These are phyloP conservation scores for Cephalopachus bancanus DNA, from an alignment of 2,797 vertebrate species.

Conservation along the genomic window DNA sequence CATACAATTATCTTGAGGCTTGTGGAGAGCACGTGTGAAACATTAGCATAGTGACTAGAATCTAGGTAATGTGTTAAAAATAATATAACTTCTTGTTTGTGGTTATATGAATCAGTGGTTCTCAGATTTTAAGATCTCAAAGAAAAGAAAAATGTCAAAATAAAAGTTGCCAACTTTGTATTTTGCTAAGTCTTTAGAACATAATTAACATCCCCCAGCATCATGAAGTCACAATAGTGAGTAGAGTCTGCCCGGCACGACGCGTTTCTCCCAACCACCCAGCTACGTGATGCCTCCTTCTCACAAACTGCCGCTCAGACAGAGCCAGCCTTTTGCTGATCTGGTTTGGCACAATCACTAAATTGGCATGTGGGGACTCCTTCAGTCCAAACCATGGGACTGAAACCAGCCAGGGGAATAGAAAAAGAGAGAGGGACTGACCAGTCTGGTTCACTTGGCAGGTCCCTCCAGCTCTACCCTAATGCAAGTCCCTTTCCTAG, in stretches of 20 bases:
- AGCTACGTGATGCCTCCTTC: neutral
- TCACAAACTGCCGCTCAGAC: neutral
- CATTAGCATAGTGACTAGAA: neutral
- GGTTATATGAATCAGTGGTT: neutral
- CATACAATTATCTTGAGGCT: neutral
- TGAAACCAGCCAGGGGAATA: neutral
- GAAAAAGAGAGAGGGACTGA: neutral
- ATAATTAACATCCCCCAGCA: neutral
- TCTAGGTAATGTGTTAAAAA: neutral
- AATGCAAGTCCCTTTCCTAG: neutral
- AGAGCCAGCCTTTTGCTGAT: neutral
- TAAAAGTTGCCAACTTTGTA: neutral
- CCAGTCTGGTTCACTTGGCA: neutral
- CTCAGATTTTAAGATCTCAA: conserved; percentile 21
- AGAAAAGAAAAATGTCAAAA: conserved; percentile 12
- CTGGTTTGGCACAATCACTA: neutral
- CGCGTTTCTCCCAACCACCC: neutral
- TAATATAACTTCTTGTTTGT: neutral
- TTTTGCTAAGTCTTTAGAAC: neutral
- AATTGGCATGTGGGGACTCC: neutral
- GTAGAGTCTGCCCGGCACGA: neutral
- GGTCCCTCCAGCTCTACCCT: neutral
- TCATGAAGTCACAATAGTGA: neutral
- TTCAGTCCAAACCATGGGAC: neutral
- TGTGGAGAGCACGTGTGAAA: neutral